Evolutionary conservation across 1,140 invertebrate species (phyloP).

Genomic region (Drosophila pandora): DNA sequence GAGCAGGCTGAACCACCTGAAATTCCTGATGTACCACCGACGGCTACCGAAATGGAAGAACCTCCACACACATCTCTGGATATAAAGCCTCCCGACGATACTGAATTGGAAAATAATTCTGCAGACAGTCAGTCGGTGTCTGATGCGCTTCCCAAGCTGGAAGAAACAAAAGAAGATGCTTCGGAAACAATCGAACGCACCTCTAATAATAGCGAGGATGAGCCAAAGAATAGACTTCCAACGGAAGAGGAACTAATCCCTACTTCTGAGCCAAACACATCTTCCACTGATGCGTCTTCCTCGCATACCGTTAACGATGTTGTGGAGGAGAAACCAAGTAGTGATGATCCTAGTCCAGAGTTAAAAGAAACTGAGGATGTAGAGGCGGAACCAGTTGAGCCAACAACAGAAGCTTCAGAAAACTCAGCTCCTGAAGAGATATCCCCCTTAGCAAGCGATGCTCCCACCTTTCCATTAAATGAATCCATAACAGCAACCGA

Average conservation of each 20-base stretch:
- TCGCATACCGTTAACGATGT: background rate
- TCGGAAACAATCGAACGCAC: too few relatives aligned
- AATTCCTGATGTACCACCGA: background rate
- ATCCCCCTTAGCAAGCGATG: background rate
- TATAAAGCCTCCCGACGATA: too few relatives aligned
- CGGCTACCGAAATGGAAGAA: too few relatives aligned
- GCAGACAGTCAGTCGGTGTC: too few relatives aligned
- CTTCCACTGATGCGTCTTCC: background rate
- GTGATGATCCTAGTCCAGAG: background rate
- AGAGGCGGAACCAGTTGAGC: background rate
- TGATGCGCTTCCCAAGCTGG: background rate
- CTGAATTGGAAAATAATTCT: too few relatives aligned
- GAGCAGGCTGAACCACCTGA: background rate
- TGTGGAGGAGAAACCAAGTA: background rate
- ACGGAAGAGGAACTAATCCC: background rate
- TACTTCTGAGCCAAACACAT: background rate
- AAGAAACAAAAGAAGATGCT: background rate
- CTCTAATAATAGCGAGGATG: background rate
- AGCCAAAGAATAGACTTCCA: background rate
- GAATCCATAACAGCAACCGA: background rate
- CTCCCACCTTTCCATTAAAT: background rate
- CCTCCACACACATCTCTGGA: too few relatives aligned
- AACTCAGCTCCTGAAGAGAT: background rate
- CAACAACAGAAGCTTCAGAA: background rate
- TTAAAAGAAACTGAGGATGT: background rate